phyloP scores from a whole-genome alignment of 2,888 invertebrate genomes.

The Caenorhabditis sulstoni region DNA sequence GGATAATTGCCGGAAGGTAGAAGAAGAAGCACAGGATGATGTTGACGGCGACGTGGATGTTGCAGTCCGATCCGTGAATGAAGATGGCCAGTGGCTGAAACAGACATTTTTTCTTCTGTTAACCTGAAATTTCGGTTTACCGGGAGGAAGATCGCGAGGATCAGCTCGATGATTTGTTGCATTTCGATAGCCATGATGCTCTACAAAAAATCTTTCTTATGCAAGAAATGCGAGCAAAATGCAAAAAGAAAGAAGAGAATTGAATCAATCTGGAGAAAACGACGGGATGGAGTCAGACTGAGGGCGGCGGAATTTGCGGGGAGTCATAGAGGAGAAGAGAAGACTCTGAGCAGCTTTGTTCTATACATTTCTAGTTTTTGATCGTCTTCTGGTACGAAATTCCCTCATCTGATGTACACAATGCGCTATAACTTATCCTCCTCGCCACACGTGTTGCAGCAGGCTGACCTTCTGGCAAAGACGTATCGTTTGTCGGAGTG shows the following conservation, averaged over 20 bases:
- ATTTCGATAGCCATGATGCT: constrained; percentile 73
- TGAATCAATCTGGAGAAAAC: background rate
- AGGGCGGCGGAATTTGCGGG: background rate
- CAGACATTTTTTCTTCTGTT: background rate
- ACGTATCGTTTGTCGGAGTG: constrained; percentile 46
- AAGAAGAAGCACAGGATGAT: constrained; percentile 77
- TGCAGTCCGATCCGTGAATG: constrained; percentile 76
- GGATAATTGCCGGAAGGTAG: constrained; percentile 74
- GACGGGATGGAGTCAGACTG: background rate
- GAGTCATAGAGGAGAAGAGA: constrained; percentile 1
- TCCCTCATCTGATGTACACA: constrained; percentile 11
- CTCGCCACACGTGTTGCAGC: constrained; percentile 22
- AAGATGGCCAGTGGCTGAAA: constrained; percentile 77
- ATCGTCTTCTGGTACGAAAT: constrained; percentile 40
- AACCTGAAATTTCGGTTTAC: constrained; percentile 53
- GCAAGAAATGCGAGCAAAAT: background rate
- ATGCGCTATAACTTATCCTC: constrained; percentile 28
- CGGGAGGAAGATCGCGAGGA: constrained; percentile 78
- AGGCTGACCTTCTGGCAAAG: constrained; percentile 28
- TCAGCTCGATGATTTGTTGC: constrained; percentile 78
- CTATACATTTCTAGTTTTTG: constrained; percentile 39
- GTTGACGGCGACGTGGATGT: constrained; percentile 75
- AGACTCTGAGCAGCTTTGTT: constrained; percentile 13
- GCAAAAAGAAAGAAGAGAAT: background rate
- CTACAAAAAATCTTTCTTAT: constrained; percentile 6